Base-by-base conservation (phyloP, 2,888 invertebrate species). In the Masnerella sp. region DNA sequence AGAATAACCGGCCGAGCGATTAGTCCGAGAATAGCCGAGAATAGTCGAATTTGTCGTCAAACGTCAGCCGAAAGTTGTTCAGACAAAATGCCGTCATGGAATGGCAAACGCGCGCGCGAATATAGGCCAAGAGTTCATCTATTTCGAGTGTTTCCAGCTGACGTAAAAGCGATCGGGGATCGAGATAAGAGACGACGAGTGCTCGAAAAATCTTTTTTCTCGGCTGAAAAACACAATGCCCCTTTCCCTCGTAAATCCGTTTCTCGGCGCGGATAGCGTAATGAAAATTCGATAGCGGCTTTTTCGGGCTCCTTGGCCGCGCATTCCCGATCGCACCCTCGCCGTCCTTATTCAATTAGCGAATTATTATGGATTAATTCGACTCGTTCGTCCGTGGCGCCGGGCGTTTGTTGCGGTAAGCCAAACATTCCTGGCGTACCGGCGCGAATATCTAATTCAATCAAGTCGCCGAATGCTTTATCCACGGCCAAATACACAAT, bases 111-210 rank as follows among this genome's bases (percentile, higher is more conserved):
- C 40, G 61, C 51, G 62, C 71, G 77, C 77, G 78, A 82, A 86
- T 84, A 82, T 85, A 80, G 86, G 85, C 81, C 86, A 86, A 85
- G 82, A 86, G 85, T 85, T 86, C 84, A 84, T 85, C 82, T 84
- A 84, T 85, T 85, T 84, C 80, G 80, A 84, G 85, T 82, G 81
- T 80, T 79, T 82, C 79, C 80, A 81, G 79, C 82, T 82, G 84
- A 84, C 81, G 84, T 81, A 81, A 81, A 82, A 80, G 81, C 80
- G 82, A 85, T 84, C 78, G 78, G 79, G 80, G 79, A 74, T 76
- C 72, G 74, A 78, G 80, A 84, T 83, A 84, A 83, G 42, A 20
- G 1, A 7, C 28, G 22, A 22, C 22, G 22, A 7, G 4, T 7
- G 22, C 3, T 3, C 22, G 22, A 5, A 22, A 22, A 22, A 5